Conservation (phyloP, 2,888 invertebrate genomes). For the Globia sparganii region DNA sequence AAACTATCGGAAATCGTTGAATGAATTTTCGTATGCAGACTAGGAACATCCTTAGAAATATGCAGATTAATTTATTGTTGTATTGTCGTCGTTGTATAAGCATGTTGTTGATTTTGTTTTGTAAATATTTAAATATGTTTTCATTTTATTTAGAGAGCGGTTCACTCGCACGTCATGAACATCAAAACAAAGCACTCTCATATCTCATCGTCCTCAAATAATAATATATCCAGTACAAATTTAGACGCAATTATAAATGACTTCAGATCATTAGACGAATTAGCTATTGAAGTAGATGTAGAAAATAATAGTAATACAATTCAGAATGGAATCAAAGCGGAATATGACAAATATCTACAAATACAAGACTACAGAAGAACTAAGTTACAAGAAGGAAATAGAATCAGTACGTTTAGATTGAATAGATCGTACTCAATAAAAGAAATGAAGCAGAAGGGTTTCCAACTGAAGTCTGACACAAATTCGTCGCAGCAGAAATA, state of each 20-base stretch:
- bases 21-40: background rate
- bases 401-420: constrained; percentile 70
- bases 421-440: constrained; percentile 78
- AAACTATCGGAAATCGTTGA: background rate
- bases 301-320: constrained; percentile 28
- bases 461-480: constrained; percentile 70
- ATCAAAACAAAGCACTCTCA: constrained; percentile 73
- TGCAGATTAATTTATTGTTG: background rate
- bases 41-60: no score
- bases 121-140: constrained; percentile 59
- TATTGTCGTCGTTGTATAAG: background rate
- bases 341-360: constrained; percentile 70
- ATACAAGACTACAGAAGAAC: constrained; percentile 81
- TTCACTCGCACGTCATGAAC: constrained; percentile 75
- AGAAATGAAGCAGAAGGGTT: constrained; percentile 79
- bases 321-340: constrained; percentile 41
- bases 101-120: constrained; percentile 28
- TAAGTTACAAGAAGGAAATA: constrained; percentile 75
- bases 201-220: constrained; percentile 65
- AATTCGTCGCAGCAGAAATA: constrained; percentile 70
- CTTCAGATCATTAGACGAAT: constrained; percentile 79
- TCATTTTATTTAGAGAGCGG: constrained; percentile 80
- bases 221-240: constrained; percentile 66
- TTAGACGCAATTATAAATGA: constrained; percentile 80
- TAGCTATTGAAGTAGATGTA: constrained; percentile 64